These are phyloP conservation scores for Dendroctonus ponderosae DNA, from an alignment of 1,140 invertebrate species.

Conservation along the genomic window DNA sequence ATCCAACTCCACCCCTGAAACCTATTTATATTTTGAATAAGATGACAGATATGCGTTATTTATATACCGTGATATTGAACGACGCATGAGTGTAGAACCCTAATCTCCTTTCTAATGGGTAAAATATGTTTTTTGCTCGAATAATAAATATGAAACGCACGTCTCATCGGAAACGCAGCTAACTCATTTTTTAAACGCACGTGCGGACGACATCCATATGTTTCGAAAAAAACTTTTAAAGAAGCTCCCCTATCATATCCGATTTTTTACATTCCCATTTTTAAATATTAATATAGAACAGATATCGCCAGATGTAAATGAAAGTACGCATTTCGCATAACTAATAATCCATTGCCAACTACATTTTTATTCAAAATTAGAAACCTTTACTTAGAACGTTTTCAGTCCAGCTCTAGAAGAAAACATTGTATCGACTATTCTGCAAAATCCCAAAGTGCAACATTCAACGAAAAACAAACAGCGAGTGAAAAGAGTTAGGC, in stretches of 20 bases:
- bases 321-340: no score
- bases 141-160: slow-evolving; percentile 20
- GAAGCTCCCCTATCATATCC: slow-evolving; percentile 7
- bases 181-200: slow-evolving; percentile 29
- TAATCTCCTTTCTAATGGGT: slow-evolving; percentile 15
- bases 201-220: slow-evolving; percentile 18
- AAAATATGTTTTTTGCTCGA: slow-evolving; percentile 26
- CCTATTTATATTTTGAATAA: slow-evolving; percentile 4
- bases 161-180: slow-evolving; percentile 19
- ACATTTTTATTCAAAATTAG: no score
- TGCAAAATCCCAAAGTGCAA: no score
- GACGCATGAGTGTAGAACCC: not conserved
- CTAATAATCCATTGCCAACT: no score
- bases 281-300: slow-evolving; percentile 7
- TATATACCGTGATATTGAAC: not conserved
- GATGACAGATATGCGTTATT: slow-evolving; percentile 7
- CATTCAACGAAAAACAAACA: no score
- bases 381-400: no score
- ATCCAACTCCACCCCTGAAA: not conserved
- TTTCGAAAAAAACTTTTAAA: slow-evolving; percentile 9
- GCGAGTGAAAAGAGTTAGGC: no score
- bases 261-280: slow-evolving; percentile 16
- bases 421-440: no score
- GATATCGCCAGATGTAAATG: not conserved
- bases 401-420: no score